phyloP scores from a whole-genome alignment of 53 echinoderm and acorn worm species.

The Arbacia lixula region DNA sequence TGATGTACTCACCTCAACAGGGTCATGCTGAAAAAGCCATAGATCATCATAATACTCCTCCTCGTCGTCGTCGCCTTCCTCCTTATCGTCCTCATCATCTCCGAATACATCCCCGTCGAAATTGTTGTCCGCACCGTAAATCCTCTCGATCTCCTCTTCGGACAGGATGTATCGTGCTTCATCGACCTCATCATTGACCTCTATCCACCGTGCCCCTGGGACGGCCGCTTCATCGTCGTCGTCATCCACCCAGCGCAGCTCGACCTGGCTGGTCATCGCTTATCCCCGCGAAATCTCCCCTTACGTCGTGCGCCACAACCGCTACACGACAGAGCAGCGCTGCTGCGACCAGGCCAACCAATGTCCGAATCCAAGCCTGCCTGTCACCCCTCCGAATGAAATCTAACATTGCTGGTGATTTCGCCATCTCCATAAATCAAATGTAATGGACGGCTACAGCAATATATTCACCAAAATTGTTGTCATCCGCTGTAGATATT shows the following conservation, averaged over 20 bases:
- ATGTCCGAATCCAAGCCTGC: too few relatives aligned
- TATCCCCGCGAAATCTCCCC: neutral
- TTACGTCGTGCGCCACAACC: too few relatives aligned
- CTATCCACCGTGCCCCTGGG: neutral
- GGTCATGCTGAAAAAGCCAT: slow-evolving; percentile 38
- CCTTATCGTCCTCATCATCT: neutral
- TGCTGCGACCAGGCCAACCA: too few relatives aligned
- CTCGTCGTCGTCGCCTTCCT: neutral
- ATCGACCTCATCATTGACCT: neutral
- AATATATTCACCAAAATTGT: too few relatives aligned
- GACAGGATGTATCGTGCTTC: neutral
- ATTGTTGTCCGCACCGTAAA: neutral
- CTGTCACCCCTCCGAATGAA: too few relatives aligned
- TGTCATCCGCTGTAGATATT: too few relatives aligned
- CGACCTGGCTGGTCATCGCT: neutral
- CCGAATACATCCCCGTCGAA: neutral
- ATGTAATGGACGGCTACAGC: too few relatives aligned
- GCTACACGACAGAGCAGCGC: too few relatives aligned
- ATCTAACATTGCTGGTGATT: too few relatives aligned
- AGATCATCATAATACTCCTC: slow-evolving; percentile 7
- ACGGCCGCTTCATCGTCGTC: neutral
- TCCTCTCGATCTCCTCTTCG: neutral
- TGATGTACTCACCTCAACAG: slow-evolving; percentile 36
- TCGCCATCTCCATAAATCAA: too few relatives aligned
- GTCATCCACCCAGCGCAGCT: neutral